Evolutionary conservation across 2,113 vertebrate genomes (phyloP).

Genomic region (Leptosomus discolor): DNA sequence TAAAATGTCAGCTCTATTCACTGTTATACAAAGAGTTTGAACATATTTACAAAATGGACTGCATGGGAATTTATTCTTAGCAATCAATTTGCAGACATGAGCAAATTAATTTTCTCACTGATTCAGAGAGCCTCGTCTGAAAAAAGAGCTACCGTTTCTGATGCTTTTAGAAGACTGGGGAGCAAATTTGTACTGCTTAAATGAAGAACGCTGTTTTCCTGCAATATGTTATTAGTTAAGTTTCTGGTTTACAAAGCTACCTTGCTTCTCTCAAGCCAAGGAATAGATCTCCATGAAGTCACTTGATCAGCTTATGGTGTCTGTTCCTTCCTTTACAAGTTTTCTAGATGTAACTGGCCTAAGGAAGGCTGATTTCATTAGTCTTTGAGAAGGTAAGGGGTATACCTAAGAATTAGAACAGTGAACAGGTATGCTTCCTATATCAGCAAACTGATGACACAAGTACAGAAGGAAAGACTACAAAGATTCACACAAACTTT

Average conservation of each 20-base stretch:
- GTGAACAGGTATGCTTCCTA: not conserved
- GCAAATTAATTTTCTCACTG: constrained; percentile 1
- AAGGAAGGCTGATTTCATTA: not conserved
- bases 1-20: constrained; percentile 45
- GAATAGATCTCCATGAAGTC: not conserved
- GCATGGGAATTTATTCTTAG: constrained; percentile 22
- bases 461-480: not conserved
- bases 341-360: not conserved
- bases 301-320: not conserved
- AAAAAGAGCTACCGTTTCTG: not conserved
- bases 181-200: not conserved
- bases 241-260: not conserved
- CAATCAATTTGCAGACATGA: not conserved
- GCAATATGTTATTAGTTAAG: not conserved
- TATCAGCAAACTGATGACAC: not conserved
- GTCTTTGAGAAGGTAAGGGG: not conserved
- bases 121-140: not conserved
- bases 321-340: not conserved
- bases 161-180: not conserved
- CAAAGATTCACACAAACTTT: not conserved
- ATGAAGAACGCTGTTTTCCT: not conserved
- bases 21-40: constrained; percentile 32
- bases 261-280: not conserved
- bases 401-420: not conserved
- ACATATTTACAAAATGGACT: constrained; percentile 29